These are phyloP conservation scores for Camelus dromedarius DNA, from an alignment of 2,113 vertebrate species.

Conservation along the genomic window DNA sequence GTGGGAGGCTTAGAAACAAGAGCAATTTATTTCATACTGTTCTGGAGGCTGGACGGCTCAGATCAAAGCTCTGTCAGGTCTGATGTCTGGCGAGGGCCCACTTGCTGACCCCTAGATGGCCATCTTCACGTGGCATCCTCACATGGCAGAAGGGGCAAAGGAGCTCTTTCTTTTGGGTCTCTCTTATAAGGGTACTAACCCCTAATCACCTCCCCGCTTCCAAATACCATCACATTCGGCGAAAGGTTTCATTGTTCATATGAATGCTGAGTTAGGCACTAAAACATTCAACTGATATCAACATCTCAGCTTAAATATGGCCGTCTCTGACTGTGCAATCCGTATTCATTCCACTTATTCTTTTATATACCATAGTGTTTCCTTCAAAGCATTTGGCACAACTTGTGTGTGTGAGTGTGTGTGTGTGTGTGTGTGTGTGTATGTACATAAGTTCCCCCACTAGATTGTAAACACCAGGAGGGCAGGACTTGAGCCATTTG, in stretches of 20 bases:
- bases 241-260: not conserved
- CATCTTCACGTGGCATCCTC: not conserved
- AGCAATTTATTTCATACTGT: not conserved
- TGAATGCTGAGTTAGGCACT: not conserved
- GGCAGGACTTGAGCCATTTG: not conserved
- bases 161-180: not conserved
- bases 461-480: not conserved
- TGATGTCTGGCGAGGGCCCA: not conserved
- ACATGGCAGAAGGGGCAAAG: not conserved
- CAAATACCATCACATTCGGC: not conserved
- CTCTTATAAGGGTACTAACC: not conserved
- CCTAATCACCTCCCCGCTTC: not conserved
- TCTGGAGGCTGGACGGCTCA: not conserved
- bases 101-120: not conserved
- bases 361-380: not conserved
- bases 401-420: not conserved
- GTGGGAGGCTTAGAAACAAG: not conserved
- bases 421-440: not conserved
- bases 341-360: not conserved
- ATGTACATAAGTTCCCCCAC: accelerated
- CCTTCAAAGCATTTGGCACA: not conserved
- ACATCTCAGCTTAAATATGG: not conserved
- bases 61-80: not conserved
- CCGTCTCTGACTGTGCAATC: no score
- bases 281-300: not conserved